These are phyloP conservation scores for Aphelinus atriplicis DNA, from an alignment of 1,140 invertebrate genomes.

Conservation along the genomic window DNA sequence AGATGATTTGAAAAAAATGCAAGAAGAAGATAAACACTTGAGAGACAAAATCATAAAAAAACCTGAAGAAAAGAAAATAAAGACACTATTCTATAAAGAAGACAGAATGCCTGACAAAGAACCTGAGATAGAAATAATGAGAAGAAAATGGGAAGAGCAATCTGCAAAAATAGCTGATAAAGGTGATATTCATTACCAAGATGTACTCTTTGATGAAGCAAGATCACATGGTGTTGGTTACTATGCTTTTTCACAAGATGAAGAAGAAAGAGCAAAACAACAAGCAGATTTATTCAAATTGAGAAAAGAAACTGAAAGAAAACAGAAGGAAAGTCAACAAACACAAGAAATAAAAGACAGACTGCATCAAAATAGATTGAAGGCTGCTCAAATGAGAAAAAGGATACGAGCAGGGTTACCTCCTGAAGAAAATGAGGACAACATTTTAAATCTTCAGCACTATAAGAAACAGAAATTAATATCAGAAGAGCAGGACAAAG, in stretches of 20 bases:
- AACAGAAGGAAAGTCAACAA: slow-evolving; percentile 74
- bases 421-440: slow-evolving; percentile 66
- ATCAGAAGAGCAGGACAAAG: slow-evolving; percentile 42
- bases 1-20: slow-evolving; percentile 78
- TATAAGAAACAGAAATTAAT: slow-evolving; percentile 55
- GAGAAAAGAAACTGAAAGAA: slow-evolving; percentile 76
- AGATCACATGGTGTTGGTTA: slow-evolving; percentile 89
- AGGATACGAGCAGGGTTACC: slow-evolving; percentile 80
- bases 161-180: slow-evolving; percentile 68
- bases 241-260: slow-evolving; percentile 87
- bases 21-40: slow-evolving; percentile 74
- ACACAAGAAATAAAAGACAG: slow-evolving; percentile 74
- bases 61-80: slow-evolving; percentile 31
- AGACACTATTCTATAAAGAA: slow-evolving; percentile 21
- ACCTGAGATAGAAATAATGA: slow-evolving; percentile 65
- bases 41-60: slow-evolving; percentile 55
- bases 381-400: slow-evolving; percentile 81
- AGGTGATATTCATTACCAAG: slow-evolving; percentile 86
- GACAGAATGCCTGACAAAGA: slow-evolving; percentile 46
- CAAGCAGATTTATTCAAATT: slow-evolving; percentile 78
- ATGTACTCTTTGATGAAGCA: slow-evolving; percentile 89
- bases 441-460: slow-evolving; percentile 41
- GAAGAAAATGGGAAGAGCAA: slow-evolving; percentile 73
- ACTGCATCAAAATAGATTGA: slow-evolving; percentile 78
- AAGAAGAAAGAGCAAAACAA: slow-evolving; percentile 78